Base-by-base conservation (phyloP, 2,888 invertebrate genomes). In the Leptinotarsa rubiginosa region DNA sequence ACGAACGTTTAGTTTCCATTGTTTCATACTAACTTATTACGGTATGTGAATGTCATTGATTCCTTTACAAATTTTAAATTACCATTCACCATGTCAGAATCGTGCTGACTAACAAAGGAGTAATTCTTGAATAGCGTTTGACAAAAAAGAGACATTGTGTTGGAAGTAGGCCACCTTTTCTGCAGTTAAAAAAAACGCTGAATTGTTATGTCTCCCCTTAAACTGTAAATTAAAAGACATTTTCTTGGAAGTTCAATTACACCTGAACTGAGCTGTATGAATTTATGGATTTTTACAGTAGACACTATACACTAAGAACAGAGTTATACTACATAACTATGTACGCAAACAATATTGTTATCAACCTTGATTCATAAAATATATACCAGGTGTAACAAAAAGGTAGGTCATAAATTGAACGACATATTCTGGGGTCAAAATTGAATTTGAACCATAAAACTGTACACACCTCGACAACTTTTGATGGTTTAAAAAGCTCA, bases 51-150 rank as follows among this genome's bases (percentile, higher is more conserved):
- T 73, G 73, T 69, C 73, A 69, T 64, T 65, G 68, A 65, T 52
- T 65, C 68, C 47, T 73, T 72, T 73, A 73, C 68, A 68, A 54
- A 67, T 69, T 73, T 69, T 64, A 73, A 73, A 69, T 73, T 73
- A 65, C 64, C 64, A 65, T 64, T 68, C 69, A 69, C 54, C 65
- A 73, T 59, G 72, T 64, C 72, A 47, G 15, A 69, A 56, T 69
- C 69, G 56, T 69, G 69, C 69, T 56, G 47, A 69, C 56, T 47
- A 69, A 69, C 69, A 69, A 69, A 69, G 56, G 59, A 41, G 47
- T 47, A 69, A 69, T 69, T 69, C 69, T 56, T 56, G 69, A 56
- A 56, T 69, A 69, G 47, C 69, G 22, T 69, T 49, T 54, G 56
- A 69, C 41, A 31, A 56, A 69, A 69, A 69, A 47, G 54, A 69